Base-by-base conservation (phyloP, 2,113 vertebrate species). In the Myotis brandtii region DNA sequence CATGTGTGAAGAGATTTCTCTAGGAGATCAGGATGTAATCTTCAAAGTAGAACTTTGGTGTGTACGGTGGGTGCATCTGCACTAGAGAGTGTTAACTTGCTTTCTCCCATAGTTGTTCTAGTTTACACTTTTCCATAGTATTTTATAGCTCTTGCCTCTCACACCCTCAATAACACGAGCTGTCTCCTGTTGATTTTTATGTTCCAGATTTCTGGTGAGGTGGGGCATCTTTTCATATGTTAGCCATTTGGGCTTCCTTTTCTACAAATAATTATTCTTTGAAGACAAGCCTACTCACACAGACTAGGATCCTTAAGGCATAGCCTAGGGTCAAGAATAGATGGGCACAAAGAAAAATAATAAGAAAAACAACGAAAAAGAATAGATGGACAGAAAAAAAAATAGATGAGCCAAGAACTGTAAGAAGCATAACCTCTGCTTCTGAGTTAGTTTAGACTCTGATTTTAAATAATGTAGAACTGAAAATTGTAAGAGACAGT, bases 211-310 rank as follows among this genome's bases (percentile, higher is more conserved):
- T 59, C 50, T 67, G 30, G 14, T 77, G 59, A 85, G n/a, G 40
- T 48, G 48, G 80, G 82, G 27, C 46, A 52, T 54, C 43, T 76
- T 89, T 89, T 83, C 93, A 8, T 50, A 30, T 37, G 20, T 69
- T 62, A 16, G 14, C 81, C 80, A 79, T 79, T 69, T 77, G 48
- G 16, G 32, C 64, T 77, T 62, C 52, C 14, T 77, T 82, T 94
- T 73, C 76, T 83, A 80, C 32, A 56, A 30, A 56, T 84, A 83
- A 83, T 75, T 75, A 82, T 67, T 76, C 86, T 93, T 64, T 89
- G 86, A 34, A 81, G 34, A 56, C 66, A n/a, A 75, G 52, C 64
- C 54, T 17, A 43, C 30, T 46, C 21, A 83, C 37, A 27, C 3
- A 20, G 10, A 56, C 46, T 34, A 46, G 23, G 37, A 32, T 48